These are phyloP conservation scores for Megaceryle torquata DNA, from an alignment of 2,113 vertebrate species.

Conservation along the genomic window DNA sequence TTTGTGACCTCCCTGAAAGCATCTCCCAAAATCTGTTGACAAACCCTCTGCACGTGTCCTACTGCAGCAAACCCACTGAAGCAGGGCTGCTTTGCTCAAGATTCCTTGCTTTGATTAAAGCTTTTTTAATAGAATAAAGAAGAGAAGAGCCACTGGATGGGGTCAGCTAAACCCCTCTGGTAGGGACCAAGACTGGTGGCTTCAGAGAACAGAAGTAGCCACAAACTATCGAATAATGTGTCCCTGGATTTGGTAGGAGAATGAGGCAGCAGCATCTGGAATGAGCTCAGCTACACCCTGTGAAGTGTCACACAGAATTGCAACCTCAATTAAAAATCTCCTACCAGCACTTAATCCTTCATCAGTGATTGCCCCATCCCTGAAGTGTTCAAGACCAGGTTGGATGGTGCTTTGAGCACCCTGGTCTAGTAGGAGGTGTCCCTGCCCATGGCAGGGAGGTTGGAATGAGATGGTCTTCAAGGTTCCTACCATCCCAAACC, in stretches of 20 bases:
- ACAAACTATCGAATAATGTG: rapidly evolving
- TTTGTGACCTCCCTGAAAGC: not conserved
- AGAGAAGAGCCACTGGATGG: rapidly evolving
- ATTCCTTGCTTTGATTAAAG: not conserved
- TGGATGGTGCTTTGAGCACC: not conserved
- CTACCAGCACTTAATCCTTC: not conserved
- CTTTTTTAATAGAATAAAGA: not conserved
- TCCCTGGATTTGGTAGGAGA: not conserved
- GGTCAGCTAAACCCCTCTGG: not conserved
- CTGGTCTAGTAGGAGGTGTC: not conserved
- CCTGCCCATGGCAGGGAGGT: not conserved
- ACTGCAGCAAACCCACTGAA: not conserved
- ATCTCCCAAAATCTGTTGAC: not conserved
- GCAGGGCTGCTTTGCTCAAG: not conserved
- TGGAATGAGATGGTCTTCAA: not conserved
- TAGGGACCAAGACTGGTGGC: not conserved
- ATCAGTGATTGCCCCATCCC: not conserved
- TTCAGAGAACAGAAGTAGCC: not conserved
- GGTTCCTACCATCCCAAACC: not conserved
- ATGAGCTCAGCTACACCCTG: rapidly evolving
- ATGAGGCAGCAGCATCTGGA: not conserved
- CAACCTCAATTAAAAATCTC: not conserved
- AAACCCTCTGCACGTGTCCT: not conserved
- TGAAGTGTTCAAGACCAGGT: not conserved
- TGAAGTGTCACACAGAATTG: rapidly evolving